phyloP scores from a whole-genome alignment of 2,888 invertebrate genomes.

The Trachelus troglodyta region DNA sequence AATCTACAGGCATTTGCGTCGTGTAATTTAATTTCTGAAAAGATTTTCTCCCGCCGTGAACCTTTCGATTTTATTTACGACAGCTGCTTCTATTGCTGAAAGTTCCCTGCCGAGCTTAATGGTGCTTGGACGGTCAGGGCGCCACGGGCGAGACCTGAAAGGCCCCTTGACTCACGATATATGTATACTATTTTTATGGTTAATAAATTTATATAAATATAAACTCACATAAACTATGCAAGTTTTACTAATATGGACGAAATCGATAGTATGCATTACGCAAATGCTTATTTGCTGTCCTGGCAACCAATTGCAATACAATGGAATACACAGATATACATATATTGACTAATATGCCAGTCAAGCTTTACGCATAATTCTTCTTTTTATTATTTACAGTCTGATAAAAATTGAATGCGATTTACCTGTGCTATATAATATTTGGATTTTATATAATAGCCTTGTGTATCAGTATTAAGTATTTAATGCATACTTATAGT shows the following conservation, averaged over 20 bases:
- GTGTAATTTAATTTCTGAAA: background rate
- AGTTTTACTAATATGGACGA: too few relatives aligned
- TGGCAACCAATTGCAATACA: too few relatives aligned
- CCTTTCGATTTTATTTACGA: background rate
- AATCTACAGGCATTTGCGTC: background rate
- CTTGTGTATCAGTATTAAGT: background rate
- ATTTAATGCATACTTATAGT: background rate
- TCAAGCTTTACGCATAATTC: too few relatives aligned
- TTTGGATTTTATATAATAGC: background rate
- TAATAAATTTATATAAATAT: too few relatives aligned
- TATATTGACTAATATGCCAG: too few relatives aligned
- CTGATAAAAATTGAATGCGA: background rate
- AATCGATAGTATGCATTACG: too few relatives aligned
- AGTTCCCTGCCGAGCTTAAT: background rate
- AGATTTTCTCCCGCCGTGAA: background rate
- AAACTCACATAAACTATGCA: too few relatives aligned
- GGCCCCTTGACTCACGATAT: background rate
- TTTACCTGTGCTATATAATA: background rate
- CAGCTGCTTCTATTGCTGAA: background rate
- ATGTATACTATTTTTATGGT: background rate
- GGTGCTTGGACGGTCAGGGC: background rate
- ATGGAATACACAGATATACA: too few relatives aligned
- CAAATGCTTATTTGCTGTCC: too few relatives aligned
- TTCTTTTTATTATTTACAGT: background rate
- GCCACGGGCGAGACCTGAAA: background rate